A percentile compares a stretch with the other conserved stretches of the same genome.
These are phyloP conservation scores for Mormyrus iriodes DNA, from an alignment of 2,113 vertebrate species.

Conservation along the genomic window DNA sequence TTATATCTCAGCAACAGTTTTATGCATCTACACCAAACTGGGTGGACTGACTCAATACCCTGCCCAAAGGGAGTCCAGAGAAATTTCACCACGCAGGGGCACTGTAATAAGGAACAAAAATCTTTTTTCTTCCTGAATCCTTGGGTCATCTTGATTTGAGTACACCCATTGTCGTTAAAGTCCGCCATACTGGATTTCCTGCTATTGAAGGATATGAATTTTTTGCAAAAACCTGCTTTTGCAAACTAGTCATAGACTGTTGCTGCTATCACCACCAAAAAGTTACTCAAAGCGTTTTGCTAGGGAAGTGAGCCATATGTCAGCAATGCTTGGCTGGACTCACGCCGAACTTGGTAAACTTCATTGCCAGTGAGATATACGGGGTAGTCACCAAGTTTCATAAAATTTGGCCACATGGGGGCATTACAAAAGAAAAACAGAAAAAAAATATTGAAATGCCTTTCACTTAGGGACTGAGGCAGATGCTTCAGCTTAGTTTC, in stretches of 20 bases:
- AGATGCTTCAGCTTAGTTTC: not conserved
- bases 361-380: not conserved
- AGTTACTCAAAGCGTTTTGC: no score
- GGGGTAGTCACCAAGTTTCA: not conserved
- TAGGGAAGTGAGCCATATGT: not conserved
- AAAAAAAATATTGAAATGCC: not conserved
- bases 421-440: not conserved
- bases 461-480: not conserved
- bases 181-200: no score
- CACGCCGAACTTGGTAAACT: not conserved
- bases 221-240: no score
- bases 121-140: not conserved
- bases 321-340: not conserved
- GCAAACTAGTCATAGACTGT: no score
- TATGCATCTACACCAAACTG: not conserved
- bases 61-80: not conserved
- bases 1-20: not conserved
- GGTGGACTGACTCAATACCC: not conserved
- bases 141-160: no score
- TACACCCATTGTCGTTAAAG: no score
- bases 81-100: not conserved
- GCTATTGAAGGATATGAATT: no score
- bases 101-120: not conserved
- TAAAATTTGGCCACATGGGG: not conserved
- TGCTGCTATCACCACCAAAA: no score